Percentiles rank a stretch among this genome's conserved stretches.
Conservation (phyloP, 2,797 vertebrate species). For the Neostethus bicornis region DNA sequence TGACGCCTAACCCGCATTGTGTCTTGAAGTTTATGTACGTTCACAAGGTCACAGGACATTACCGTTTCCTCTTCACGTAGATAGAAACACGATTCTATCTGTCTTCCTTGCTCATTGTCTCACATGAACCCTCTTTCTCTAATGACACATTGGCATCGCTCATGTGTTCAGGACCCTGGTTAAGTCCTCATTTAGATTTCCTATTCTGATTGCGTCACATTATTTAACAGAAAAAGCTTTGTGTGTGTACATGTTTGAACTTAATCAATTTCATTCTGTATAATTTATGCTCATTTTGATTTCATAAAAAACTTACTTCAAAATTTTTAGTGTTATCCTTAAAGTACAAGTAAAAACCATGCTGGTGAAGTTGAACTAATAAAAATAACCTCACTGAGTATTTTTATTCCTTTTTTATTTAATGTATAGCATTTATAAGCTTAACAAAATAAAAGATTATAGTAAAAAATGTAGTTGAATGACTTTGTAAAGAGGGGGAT, state of each 20-base stretch:
- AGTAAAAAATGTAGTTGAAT: neutral
- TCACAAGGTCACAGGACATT: slow-evolving; percentile 23
- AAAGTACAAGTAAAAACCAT: too few relatives aligned
- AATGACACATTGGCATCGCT: neutral
- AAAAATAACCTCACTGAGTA: too few relatives aligned
- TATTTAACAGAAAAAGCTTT: too few relatives aligned
- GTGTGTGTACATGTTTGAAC: neutral
- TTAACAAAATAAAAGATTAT: neutral
- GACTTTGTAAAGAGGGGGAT: neutral
- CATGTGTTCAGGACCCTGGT: neutral
- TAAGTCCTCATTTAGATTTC: too few relatives aligned
- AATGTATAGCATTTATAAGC: neutral
- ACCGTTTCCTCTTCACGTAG: slow-evolving; percentile 19
- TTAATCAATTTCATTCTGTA: neutral
- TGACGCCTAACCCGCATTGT: slow-evolving; percentile 28
- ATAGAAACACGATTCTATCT: slow-evolving; percentile 13
- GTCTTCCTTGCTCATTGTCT: neutral
- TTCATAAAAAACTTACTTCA: too few relatives aligned
- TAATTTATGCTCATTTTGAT: too few relatives aligned
- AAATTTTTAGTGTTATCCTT: too few relatives aligned
- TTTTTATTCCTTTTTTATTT: neutral
- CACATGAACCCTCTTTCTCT: neutral
- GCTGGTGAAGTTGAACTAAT: too few relatives aligned
- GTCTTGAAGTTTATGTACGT: slow-evolving; percentile 5
- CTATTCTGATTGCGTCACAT: too few relatives aligned